phyloP scores from a whole-genome alignment of 1,140 invertebrate species.

The Pseudomyrmex flavicornis region DNA sequence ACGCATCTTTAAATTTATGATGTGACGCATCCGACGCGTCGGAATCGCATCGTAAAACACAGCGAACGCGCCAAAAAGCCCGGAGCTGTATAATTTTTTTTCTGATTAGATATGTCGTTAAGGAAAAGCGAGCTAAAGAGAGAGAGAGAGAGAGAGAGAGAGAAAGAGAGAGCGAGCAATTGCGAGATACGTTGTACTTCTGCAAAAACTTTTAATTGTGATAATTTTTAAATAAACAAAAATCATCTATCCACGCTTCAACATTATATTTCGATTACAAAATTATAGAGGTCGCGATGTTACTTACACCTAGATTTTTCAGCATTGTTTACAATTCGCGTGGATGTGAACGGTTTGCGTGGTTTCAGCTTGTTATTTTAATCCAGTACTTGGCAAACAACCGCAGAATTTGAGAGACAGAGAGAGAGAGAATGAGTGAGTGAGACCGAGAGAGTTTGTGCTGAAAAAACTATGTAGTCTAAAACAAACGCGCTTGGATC shows the following conservation, averaged over 20 bases:
- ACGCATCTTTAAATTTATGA: conserved; percentile 31
- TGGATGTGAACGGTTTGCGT: conserved; percentile 53
- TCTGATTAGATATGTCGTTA: neutral
- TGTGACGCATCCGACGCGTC: neutral
- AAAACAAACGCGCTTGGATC: conserved; percentile 59
- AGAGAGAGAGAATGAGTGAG: conserved; percentile 1
- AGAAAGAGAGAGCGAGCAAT: too few species aligned
- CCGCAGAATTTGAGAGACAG: conserved; percentile 46
- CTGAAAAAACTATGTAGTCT: conserved; percentile 54
- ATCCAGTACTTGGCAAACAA: conserved; percentile 55
- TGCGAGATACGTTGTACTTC: neutral
- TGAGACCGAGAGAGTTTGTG: conserved; percentile 1
- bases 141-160: too few species aligned
- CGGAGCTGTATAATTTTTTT: neutral
- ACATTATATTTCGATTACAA: conserved; percentile 23
- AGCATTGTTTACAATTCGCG: conserved; percentile 63
- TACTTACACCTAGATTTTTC: conserved; percentile 54
- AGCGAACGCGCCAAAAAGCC: neutral
- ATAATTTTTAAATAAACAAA: neutral
- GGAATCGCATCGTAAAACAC: conserved; percentile 1
- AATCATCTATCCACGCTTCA: too few species aligned
- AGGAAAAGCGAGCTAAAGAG: too few species aligned
- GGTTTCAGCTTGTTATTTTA: conserved; percentile 63
- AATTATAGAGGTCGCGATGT: conserved; percentile 13
- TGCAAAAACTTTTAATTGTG: neutral